Base-by-base conservation (phyloP, 2,113 vertebrate genomes). In the Felis catus region DNA sequence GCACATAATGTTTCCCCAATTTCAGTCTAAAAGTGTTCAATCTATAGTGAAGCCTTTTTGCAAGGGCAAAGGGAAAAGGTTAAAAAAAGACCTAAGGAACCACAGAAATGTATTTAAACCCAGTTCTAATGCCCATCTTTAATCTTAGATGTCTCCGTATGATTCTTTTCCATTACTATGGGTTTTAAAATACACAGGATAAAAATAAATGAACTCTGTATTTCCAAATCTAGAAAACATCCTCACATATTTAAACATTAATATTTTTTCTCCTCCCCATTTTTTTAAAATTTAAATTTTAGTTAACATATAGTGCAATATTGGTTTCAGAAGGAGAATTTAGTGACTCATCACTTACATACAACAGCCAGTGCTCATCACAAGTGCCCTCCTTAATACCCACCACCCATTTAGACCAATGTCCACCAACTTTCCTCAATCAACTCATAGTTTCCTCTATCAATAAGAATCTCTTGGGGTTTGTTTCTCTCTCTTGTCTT, bases 1-100 rank as follows among this genome's bases (percentile, higher is more conserved):
- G 97, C 79, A 98, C 96, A 95, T 58, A 97, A 96, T 7, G 8
- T 96, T 96, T 97, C 94, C 87, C 92, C 92, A 87, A 89, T 97
- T 96, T 97, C 58, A 95, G 48, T 91, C 65, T 90, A 83, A 97
- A 98, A 83, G 31, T 95, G 68, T 92, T 94, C 96, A 94, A 39
- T 73, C 90, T 95, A 84, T 29, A 95, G 68, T 92, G 92, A 91
- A 97, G 73, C 7, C 33, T 68, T 98, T 92, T 87, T 31, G 29
- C 96, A 63, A 96, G 63, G 80, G 51, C 18, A 89, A 92, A 65
- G 58, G 29, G 29, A 94, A 97, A 21, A 96, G 66, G 95, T 93
- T 93, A 74, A 61, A 95, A 90, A 91, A 93, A 95, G 23, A 82
- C 79, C 68, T 66, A 95, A 98, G 58, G 65, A 96, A 90, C 33